Base-by-base conservation (phyloP, 2,797 vertebrate genomes). In the Orientallactaga sibirica region DNA sequence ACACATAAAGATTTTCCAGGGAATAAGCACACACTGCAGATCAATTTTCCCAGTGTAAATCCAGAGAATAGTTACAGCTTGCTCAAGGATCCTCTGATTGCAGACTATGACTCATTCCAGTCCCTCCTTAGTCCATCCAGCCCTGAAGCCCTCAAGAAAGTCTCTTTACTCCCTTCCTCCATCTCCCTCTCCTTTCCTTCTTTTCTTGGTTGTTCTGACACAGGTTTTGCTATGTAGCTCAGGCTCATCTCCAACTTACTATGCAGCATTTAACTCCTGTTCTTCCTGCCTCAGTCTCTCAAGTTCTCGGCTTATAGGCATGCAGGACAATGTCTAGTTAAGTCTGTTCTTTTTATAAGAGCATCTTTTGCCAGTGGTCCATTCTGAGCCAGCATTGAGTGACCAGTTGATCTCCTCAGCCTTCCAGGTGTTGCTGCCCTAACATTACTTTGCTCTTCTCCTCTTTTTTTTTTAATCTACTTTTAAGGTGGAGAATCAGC, bases 1-100 rank as follows among this genome's bases (percentile, higher is more conserved):
- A 73, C 25, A 74, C 37, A 41, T 48, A 71, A 91, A 83, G 73
- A 74, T 15, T 90, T 91, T 87, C 70, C 41, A 87, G 43, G 73
- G 14, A 66, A 84, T 62, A 82, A 84, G 66, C 27, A 67, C 5
- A 58, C 33, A 37, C 33, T 37, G 33, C 33, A 15, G 16, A 55
- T 94, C 20, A 92, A 71, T 67, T 91, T 81, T 92, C 84, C 83
- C 5, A 82, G 74, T 70, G 61, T 82, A 86, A 37, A 93, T 27
- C 25, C n/a, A 64, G 67, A 88, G 71, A 86, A 61, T n/a, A 76
- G 37, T 86, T 76, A 83, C 64, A 55, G 88, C 62, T 91, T 75
- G 22, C 48, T 92, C 80, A 71, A n/a, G 3, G 61, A 91, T 66
- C 88, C 62, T 62, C n/a, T 73, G 29, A 90, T 29, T 93, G 29